Base-by-base conservation (phyloP, 2,113 vertebrate species). In the Serinus canaria region DNA sequence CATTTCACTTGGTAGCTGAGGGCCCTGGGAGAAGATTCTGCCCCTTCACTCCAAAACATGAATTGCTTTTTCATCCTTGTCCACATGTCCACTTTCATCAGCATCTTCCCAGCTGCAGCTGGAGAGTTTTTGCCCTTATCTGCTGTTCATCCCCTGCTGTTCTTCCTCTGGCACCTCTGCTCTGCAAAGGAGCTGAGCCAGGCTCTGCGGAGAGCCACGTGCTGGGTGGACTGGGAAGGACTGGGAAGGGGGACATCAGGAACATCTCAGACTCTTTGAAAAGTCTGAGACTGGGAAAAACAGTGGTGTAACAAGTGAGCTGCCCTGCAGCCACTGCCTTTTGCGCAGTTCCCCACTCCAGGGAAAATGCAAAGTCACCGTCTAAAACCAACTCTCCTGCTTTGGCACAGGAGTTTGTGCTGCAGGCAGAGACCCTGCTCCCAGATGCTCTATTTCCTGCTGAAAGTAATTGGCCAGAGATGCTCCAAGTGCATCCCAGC, bases 371-470 rank as follows among this genome's bases (percentile, higher is more conserved):
- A 27, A 72, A 83, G 69, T 68, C 55, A 31, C 12, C 7, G 13
- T 30, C 49, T 64, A 53, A 73, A 81, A 55, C 6, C 13, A 58
- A 10, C 13, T 43, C 27, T 89, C 72, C 27, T n/a, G 22, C 21
- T 23, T 10, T 7, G 22, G 35, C 86, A 39, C 6, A 1, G 9
- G n/a, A 47, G 16, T 6, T 23, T 37, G 50, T 47, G 46, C 52
- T 66, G 43, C 56, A 22, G 41, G 56, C 11, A 4, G 30, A 83
- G 25, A 55, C 50, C 21, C 33, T 44, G 55, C 62, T 56, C 28
- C 2, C 41, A 50, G 33, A 43, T 0, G 0, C 41, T n/a, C 19
- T 39, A 7, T 16, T 15, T 78, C 8, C 59, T 56, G 35, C 75
- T 39, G 14, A 62, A 62, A 62, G 46, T 25, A 7, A 15, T 72